These are phyloP conservation scores for Diachasma alloeum DNA, from an alignment of 1,140 invertebrate species.

Conservation along the genomic window DNA sequence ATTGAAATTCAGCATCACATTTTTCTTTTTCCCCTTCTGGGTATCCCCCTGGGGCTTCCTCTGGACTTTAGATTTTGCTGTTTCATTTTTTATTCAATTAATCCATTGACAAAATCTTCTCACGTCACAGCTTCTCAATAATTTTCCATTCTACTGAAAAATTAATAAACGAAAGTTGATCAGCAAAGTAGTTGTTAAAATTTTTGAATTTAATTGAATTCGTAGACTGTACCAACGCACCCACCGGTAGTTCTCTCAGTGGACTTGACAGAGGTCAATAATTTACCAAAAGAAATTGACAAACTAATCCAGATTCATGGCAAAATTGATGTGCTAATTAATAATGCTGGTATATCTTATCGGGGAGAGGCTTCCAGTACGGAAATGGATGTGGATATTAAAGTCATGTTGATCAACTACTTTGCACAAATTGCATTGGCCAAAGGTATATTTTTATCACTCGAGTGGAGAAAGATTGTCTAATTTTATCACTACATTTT, in stretches of 20 bases:
- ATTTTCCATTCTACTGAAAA: too few relatives aligned
- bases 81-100: too few relatives aligned
- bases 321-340: conserved; percentile 87
- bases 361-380: conserved; percentile 82
- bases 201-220: too few relatives aligned
- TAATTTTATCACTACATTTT: conserved; percentile 33
- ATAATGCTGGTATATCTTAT: conserved; percentile 91
- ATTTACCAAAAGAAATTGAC: conserved; percentile 70
- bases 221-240: conserved; percentile 70
- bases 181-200: too few relatives aligned
- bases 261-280: conserved; percentile 79
- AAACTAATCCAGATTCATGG: conserved; percentile 76
- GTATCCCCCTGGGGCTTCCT: too few relatives aligned
- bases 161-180: too few relatives aligned
- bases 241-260: conserved; percentile 79
- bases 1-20: too few relatives aligned
- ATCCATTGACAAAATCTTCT: too few relatives aligned
- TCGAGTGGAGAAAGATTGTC: neutral
- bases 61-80: too few relatives aligned
- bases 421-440: conserved; percentile 91
- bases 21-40: too few relatives aligned
- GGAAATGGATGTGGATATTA: conserved; percentile 82
- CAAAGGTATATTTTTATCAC: conserved; percentile 74
- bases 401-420: conserved; percentile 94
- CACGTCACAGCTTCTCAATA: too few relatives aligned